Base-by-base conservation (phyloP, 1,140 invertebrate genomes). In the Euura lappo region DNA sequence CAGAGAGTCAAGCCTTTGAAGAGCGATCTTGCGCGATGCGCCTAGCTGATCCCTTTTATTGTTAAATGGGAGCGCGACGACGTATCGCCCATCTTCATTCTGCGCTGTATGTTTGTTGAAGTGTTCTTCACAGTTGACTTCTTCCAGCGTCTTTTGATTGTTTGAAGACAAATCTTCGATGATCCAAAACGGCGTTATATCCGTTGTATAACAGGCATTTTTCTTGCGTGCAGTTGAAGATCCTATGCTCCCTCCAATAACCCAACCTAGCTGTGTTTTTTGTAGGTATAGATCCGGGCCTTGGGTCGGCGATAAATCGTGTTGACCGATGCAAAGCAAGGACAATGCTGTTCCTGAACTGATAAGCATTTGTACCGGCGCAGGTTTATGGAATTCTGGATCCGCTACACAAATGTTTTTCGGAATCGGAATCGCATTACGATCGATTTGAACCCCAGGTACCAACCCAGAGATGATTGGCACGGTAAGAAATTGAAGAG, bases 1-100 rank as follows among this genome's bases (percentile, higher is more conserved):
- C 4, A 79, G 45, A 2, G n/a, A 8, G 2, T 70, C 2, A 4
- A 79, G 64, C 47, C 76, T 46, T n/a, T 68, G 68, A 3, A 72
- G 13, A 1, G 74, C 78, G 45, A n/a, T 68, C 3, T 13, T 13
- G 1, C 45, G n/a, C 6, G 74, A 73, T 2, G 45, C 70, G 2
- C 76, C 76, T 1, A 80, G 51, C 4, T 46, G 2, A 0, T 28
- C 0, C 28, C 42, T 65, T 45, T 73, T 45, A 1, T 77, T 51
- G 71, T 82, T 83, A 13, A 83, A 79, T 7, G 78, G 79, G 13
- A 82, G 68, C 13, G 42, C 65, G 0, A 84, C 79, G 8, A 72
- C 46, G 44, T 80, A 82, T 65, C 76, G 44, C 43, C 80, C 81
- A 6, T 78, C 67, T n/a, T 45, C 43, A 69, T 75, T 69, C 8